Conservation (phyloP, 2,113 vertebrate genomes). For the Phocoena sinus region DNA sequence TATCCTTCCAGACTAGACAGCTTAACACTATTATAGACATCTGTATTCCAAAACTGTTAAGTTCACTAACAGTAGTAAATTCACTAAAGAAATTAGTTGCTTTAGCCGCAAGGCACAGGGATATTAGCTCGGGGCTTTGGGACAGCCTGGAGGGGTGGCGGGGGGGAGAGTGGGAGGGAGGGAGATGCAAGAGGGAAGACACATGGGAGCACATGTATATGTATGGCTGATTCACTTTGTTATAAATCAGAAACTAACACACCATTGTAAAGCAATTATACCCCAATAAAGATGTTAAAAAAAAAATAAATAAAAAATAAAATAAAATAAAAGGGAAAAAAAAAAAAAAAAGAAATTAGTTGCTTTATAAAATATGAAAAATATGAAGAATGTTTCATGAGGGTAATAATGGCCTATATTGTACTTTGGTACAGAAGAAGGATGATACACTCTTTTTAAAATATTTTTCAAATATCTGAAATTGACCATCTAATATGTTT, state of each 20-base stretch:
- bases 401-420: not conserved
- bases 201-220: too few species aligned
- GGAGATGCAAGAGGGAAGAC: too few species aligned
- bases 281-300: too few species aligned
- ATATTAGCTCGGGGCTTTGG: too few species aligned
- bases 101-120: too few species aligned
- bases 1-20: not conserved
- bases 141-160: too few species aligned
- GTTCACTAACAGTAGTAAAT: not conserved
- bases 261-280: too few species aligned
- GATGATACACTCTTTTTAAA: not conserved
- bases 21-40: not conserved
- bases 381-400: not conserved
- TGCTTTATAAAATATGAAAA: slow-evolving; percentile 9
- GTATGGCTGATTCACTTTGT: too few species aligned
- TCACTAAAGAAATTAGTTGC: not conserved
- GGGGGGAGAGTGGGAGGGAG: too few species aligned
- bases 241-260: too few species aligned
- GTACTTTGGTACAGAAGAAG: not conserved
- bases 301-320: too few species aligned
- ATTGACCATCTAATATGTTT: not conserved
- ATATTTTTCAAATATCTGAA: not conserved
- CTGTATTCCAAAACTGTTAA: slow-evolving; percentile 12
- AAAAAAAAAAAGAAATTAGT: not conserved
- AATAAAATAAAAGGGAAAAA: too few species aligned